Conservation (phyloP, 2,113 vertebrate genomes). For the Oreotrochilus melanogaster region DNA sequence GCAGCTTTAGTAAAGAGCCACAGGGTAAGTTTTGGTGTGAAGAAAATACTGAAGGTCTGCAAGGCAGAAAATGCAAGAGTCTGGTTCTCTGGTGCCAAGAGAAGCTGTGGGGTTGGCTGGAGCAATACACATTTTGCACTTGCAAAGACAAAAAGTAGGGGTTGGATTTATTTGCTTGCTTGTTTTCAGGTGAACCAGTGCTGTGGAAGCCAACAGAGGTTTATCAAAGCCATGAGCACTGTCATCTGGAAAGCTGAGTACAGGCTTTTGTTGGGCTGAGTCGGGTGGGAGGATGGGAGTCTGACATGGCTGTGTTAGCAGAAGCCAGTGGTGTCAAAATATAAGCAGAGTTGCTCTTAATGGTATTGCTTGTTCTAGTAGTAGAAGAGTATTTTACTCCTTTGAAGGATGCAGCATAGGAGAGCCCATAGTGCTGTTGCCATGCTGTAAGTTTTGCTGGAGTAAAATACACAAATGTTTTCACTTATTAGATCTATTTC, state of each 20-base stretch:
- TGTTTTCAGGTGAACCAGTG: neutral
- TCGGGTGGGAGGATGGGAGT: neutral
- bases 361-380: neutral
- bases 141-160: neutral
- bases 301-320: neutral
- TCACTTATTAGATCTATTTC: neutral
- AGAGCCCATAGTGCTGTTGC: fast-evolving
- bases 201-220: neutral
- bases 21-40: neutral
- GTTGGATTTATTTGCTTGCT: neutral
- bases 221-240: neutral
- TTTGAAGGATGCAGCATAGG: fast-evolving
- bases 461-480: neutral
- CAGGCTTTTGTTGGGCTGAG: fast-evolving
- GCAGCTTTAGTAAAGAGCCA: neutral
- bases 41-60: neutral
- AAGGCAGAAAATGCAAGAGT: neutral
- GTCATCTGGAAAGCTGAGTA: neutral
- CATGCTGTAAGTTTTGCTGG: neutral
- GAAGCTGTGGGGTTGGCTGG: neutral
- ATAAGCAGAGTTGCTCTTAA: neutral
- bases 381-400: neutral
- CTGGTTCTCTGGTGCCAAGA: neutral
- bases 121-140: fast-evolving
- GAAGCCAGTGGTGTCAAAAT: neutral